Evolutionary conservation across 1,140 invertebrate species (phyloP).

Genomic region (Trichonephila clavata): DNA sequence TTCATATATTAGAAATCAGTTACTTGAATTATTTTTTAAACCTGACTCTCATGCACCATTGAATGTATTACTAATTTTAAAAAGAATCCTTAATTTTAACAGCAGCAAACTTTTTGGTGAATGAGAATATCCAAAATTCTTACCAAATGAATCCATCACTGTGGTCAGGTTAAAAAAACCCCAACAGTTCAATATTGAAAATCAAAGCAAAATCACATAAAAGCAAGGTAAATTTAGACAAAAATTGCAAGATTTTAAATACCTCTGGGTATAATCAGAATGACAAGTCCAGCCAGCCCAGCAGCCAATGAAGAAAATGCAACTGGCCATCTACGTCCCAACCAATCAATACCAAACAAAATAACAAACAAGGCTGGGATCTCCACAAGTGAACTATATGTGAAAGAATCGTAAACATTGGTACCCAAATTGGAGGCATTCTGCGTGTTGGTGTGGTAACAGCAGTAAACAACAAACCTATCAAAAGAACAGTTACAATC

Average conservation of each 20-base stretch:
- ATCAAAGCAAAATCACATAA: background rate
- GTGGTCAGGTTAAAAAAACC: constrained; percentile 45
- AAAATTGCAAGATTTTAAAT: background rate
- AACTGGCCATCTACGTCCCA: constrained; percentile 80
- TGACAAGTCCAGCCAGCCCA: constrained; percentile 79
- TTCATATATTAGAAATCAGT: too few species aligned
- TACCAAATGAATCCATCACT: constrained; percentile 57
- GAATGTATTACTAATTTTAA: too few species aligned
- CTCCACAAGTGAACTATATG: constrained; percentile 77
- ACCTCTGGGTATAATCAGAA: constrained; percentile 78
- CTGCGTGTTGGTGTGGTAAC: constrained; percentile 77
- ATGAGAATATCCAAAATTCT: constrained; percentile 7
- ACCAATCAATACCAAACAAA: constrained; percentile 78
- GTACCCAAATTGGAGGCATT: constrained; percentile 77
- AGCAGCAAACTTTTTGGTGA: too few species aligned
- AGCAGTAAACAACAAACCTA: constrained; percentile 76
- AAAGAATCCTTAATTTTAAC: too few species aligned
- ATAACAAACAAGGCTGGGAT: constrained; percentile 78
- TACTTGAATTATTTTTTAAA: too few species aligned
- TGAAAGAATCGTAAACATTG: constrained; percentile 77
- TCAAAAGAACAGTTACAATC: background rate
- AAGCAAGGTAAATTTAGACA: background rate
- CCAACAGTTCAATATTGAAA: background rate
- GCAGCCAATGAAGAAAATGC: constrained; percentile 79
- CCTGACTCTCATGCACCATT: too few species aligned